Evolutionary conservation across 2,113 vertebrate genomes (phyloP).

Genomic region (Takifugu bimaculatus): DNA sequence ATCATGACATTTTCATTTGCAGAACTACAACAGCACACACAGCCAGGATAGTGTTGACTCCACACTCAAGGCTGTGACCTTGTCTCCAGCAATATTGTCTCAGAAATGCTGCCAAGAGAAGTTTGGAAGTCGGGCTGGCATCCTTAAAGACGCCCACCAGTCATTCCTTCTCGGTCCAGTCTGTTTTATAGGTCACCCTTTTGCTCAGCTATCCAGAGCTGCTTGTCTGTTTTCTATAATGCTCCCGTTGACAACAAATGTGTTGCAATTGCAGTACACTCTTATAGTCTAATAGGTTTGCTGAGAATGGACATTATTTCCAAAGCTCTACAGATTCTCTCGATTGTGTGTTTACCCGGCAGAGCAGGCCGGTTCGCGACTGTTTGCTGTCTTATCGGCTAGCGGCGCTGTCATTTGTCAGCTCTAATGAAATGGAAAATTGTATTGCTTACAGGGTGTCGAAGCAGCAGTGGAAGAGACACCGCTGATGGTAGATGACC

Average conservation of each 20-base stretch:
- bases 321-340: constrained; percentile 28
- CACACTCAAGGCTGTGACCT: constrained; percentile 54
- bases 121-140: constrained; percentile 38
- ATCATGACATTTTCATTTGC: constrained; percentile 66
- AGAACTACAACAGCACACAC: constrained; percentile 31
- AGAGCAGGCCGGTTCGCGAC: constrained; percentile 18
- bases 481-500: constrained; percentile 9
- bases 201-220: constrained; percentile 22
- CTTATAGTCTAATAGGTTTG: constrained; percentile 17
- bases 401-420: constrained; percentile 56
- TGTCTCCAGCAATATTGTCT: constrained; percentile 47
- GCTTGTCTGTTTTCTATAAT: constrained; percentile 7
- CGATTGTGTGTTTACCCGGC: constrained; percentile 38
- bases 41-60: constrained; percentile 51
- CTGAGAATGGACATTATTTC: constrained; percentile 18
- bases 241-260: constrained; percentile 28
- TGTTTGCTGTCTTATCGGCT: constrained; percentile 46
- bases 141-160: constrained; percentile 33
- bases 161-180: constrained; percentile 18
- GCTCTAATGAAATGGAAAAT: constrained; percentile 60
- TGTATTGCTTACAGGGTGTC: constrained; percentile 37
- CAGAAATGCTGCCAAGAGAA: constrained; percentile 51
- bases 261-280: constrained; percentile 20
- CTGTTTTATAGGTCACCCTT: constrained; percentile 41
- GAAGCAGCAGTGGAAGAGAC: constrained; percentile 35